Evolutionary conservation across 2,113 vertebrate species (phyloP).

Genomic region (Triplophysa tibetana): DNA sequence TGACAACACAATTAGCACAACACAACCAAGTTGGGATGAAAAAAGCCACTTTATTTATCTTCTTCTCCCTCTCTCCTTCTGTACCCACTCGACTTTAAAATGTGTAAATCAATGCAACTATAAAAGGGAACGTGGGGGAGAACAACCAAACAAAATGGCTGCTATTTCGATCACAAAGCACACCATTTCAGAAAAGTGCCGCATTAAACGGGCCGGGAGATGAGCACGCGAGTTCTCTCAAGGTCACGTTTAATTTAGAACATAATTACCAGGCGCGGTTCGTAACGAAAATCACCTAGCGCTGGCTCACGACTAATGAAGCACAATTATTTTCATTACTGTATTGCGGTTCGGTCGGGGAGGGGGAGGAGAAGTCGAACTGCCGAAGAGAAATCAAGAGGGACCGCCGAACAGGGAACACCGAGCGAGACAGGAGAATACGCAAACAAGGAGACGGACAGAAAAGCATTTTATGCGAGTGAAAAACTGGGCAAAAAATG

Average conservation of each 20-base stretch:
- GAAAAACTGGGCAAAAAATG: slow-evolving; percentile 30
- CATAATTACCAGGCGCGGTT: slow-evolving; percentile 99
- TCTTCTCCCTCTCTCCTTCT: slow-evolving; percentile 25
- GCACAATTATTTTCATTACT: slow-evolving; percentile 96
- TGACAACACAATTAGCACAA: slow-evolving; percentile 48
- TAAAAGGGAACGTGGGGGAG: slow-evolving; percentile 27
- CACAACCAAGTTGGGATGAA: slow-evolving; percentile 30
- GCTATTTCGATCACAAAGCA: slow-evolving; percentile 81
- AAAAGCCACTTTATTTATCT: slow-evolving; percentile 48
- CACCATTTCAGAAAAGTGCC: slow-evolving; percentile 79
- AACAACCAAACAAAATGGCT: slow-evolving; percentile 59
- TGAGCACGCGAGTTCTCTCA: slow-evolving; percentile 88
- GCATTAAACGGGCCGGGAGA: slow-evolving; percentile 80
- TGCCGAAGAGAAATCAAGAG: slow-evolving; percentile 50
- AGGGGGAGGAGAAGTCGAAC: slow-evolving; percentile 61
- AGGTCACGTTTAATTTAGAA: slow-evolving; percentile 99
- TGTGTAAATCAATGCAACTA: slow-evolving; percentile 50
- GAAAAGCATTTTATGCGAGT: slow-evolving; percentile 37
- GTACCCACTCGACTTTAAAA: slow-evolving; percentile 47
- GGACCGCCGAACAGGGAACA: slow-evolving; percentile 18
- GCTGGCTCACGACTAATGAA: slow-evolving; percentile 98
- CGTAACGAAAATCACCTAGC: slow-evolving; percentile 99
- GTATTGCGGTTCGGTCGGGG: slow-evolving; percentile 78
- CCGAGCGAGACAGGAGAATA: slow-evolving; percentile 70
- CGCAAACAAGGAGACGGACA: slow-evolving; percentile 75